phyloP scores from a whole-genome alignment of 2,888 invertebrate species.

The Lasiommata megera region DNA sequence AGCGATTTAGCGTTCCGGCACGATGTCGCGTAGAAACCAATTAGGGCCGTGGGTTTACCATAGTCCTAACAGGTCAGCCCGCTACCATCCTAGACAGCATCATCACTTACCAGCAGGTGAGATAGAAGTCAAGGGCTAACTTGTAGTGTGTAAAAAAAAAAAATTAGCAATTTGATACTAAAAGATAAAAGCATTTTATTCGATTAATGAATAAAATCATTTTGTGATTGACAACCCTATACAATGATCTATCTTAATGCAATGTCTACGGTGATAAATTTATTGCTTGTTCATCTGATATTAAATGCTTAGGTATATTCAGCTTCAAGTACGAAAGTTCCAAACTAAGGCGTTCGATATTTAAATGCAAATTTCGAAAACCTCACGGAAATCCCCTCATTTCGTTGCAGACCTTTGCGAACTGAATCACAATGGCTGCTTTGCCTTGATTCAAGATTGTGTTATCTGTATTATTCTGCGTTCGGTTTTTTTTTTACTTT shows the following conservation, averaged over 20 bases:
- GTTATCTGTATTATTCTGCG: background rate
- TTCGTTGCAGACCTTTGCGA: background rate
- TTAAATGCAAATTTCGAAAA: conserved; percentile 7
- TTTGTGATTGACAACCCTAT: conserved; percentile 13
- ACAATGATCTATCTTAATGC: conserved; percentile 20
- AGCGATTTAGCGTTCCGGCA: too few species aligned
- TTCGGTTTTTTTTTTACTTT: too few species aligned
- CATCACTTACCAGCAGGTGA: too few species aligned
- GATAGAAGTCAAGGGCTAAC: too few species aligned
- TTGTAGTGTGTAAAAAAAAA: too few species aligned
- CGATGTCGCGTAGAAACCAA: too few species aligned
- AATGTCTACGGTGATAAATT: conserved; percentile 23
- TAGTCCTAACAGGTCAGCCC: too few species aligned
- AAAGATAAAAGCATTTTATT: background rate
- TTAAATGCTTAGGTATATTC: conserved; percentile 1
- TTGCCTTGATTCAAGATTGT: background rate
- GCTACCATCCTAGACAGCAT: too few species aligned
- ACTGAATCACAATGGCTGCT: background rate
- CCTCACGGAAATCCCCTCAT: background rate
- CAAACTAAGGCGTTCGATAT: conserved; percentile 6
- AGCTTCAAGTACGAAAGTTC: background rate
- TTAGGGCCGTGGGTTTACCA: too few species aligned
- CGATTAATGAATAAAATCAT: background rate
- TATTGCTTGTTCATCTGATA: conserved; percentile 24
- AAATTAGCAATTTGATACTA: too few species aligned